Base-by-base conservation (phyloP, 1,140 invertebrate species). In the Solen grandis region DNA sequence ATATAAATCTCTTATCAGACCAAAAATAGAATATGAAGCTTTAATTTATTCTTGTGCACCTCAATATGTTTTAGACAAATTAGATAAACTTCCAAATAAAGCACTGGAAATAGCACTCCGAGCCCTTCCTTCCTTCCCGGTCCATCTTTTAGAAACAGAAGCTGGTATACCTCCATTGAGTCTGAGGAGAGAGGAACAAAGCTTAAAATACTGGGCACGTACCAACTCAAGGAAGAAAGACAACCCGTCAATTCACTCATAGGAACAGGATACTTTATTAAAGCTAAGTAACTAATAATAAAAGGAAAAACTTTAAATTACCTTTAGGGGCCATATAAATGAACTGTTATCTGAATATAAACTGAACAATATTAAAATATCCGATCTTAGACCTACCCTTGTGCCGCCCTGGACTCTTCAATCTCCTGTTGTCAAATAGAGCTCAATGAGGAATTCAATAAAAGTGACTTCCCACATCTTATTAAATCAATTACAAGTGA, bases 71-170 rank as follows among this genome's bases (percentile, higher is more conserved):
- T 41, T n/a, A 27, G 27, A 41, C 25, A 41, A 38, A 5, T 14
- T 38, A 1, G 46, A 70, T 31, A 46, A 5, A 5, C 10, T 69
- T 8, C 66, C 50, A 69, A 54, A 69, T 54, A 69, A n/a, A 25
- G 41, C 22, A 25, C 5, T 69, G 1, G 31, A 27, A 1, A 8
- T 63, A 27, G 31, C 35, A 4, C n/a, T 36, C 33, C n/a, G 62
- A 5, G 31, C 31, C 62, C 62, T 38, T 8, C 16, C 5, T 19
- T n/a, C n/a, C n/a, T n/a, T n/a, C n/a, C n/a, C n/a, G n/a, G n/a
- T n/a, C n/a, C 19, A 50, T 16, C 1, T 14, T 2, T 25, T 66
- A 13, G 63, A 66, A 33, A 1, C 50, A 5, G 22, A 66, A 35
- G 35, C 63, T 1, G 38, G 63, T 10, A 25, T 66, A 46, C 35